These are phyloP conservation scores for Dromius quadrimaculatus DNA, from an alignment of 2,888 invertebrate species.

Conservation along the genomic window DNA sequence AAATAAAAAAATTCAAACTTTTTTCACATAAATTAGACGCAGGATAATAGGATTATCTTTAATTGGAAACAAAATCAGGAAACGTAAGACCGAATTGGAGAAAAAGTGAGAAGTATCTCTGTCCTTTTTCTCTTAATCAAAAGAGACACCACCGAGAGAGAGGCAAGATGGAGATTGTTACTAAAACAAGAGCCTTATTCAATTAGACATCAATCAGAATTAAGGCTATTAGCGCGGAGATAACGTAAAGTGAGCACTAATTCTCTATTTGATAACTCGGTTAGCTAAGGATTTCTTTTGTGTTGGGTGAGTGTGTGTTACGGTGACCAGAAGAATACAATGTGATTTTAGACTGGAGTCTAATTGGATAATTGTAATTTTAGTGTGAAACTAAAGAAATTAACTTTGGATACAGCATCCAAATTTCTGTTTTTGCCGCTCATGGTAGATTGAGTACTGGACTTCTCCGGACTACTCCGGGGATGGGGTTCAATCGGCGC, in stretches of 20 bases:
- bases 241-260: conserved; percentile 61
- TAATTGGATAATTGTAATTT: conserved; percentile 33
- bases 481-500: background rate
- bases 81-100: conserved; percentile 20
- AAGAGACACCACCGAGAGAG: background rate
- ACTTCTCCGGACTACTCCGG: background rate
- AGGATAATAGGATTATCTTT: conserved; percentile 48
- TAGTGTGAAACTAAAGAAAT: conserved; percentile 7
- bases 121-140: background rate
- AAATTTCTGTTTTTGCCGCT: too few relatives aligned
- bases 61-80: conserved; percentile 50
- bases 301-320: background rate
- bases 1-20: conserved; percentile 26
- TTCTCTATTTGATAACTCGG: conserved; percentile 57
- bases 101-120: too few relatives aligned
- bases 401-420: too few relatives aligned
- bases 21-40: conserved; percentile 48
- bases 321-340: background rate
- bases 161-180: conserved; percentile 19
- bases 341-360: background rate
- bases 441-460: too few relatives aligned
- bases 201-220: conserved; percentile 65
- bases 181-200: conserved; percentile 61
- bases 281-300: conserved; percentile 50
- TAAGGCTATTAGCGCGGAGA: conserved; percentile 63